These are phyloP conservation scores for Phania funesta DNA, from an alignment of 2,888 invertebrate species.

Conservation along the genomic window DNA sequence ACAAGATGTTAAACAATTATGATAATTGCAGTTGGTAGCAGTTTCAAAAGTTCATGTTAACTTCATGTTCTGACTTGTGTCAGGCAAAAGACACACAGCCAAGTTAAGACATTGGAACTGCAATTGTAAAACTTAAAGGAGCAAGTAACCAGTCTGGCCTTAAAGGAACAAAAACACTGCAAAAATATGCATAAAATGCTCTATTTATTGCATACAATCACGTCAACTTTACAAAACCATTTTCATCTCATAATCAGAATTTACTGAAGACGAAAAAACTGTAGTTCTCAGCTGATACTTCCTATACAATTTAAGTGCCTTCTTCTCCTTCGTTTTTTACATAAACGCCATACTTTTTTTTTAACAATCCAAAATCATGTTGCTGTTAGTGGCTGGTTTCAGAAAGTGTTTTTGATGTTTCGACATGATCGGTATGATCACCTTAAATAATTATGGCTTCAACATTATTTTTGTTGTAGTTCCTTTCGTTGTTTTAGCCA, in stretches of 20 bases:
- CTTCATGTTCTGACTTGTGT: slow-evolving; percentile 44
- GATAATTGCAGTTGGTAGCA: slow-evolving; percentile 73
- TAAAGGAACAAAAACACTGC: slow-evolving; percentile 24
- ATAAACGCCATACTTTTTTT: slow-evolving; percentile 24
- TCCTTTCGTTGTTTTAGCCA: slow-evolving; percentile 16
- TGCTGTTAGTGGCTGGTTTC: slow-evolving; percentile 21
- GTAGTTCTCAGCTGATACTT: slow-evolving; percentile 20
- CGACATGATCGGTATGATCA: slow-evolving; percentile 32
- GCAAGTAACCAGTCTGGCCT: slow-evolving; percentile 38
- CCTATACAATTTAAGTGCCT: slow-evolving; percentile 11
- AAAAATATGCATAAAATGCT: slow-evolving; percentile 53
- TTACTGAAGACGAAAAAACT: slow-evolving; percentile 9
- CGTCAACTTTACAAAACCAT: slow-evolving; percentile 73
- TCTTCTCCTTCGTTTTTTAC: neutral
- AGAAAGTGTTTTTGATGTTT: slow-evolving; percentile 39
- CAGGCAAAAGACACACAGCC: slow-evolving; percentile 22
- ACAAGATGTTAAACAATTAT: slow-evolving; percentile 78
- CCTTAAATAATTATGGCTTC: slow-evolving; percentile 47
- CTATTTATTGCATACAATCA: slow-evolving; percentile 77
- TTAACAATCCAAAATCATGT: neutral
- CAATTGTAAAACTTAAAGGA: slow-evolving; percentile 10
- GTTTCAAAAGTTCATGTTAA: slow-evolving; percentile 52
- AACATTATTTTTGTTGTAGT: slow-evolving; percentile 4
- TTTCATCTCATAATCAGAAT: slow-evolving; percentile 61
- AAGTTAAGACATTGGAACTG: slow-evolving; percentile 31